phyloP scores from a whole-genome alignment of 2,113 vertebrate species.

The Poeciliopsis prolifica region DNA sequence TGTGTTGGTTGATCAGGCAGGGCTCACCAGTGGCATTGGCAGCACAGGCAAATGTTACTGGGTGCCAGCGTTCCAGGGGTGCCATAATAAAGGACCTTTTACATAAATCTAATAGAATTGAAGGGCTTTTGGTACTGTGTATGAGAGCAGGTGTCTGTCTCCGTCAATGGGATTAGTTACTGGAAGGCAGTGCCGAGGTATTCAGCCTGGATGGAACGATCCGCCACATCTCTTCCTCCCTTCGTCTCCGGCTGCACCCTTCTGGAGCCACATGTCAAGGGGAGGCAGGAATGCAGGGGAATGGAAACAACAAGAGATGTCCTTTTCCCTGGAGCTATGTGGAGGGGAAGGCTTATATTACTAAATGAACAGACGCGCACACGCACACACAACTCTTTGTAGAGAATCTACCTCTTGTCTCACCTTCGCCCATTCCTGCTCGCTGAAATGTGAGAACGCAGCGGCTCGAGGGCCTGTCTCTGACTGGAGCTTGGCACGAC shows the following conservation, averaged over 20 bases:
- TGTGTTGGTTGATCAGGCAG: neutral
- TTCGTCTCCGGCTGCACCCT: constrained; percentile 34
- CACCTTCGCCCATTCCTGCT: constrained; percentile 68
- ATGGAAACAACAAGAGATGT: constrained; percentile 70
- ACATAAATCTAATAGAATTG: neutral
- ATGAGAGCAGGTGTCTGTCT: constrained; percentile 20
- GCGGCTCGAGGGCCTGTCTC: constrained; percentile 58
- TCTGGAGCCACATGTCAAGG: constrained; percentile 65
- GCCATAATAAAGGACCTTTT: too few relatives aligned
- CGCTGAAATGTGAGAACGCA: constrained; percentile 66
- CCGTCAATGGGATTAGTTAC: constrained; percentile 60
- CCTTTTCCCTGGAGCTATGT: constrained; percentile 71
- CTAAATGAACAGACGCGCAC: constrained; percentile 32
- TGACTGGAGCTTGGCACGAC: constrained; percentile 52
- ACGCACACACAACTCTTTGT: constrained; percentile 59
- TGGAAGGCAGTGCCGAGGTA: constrained; percentile 35
- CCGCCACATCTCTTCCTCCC: constrained; percentile 50
- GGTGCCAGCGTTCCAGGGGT: too few relatives aligned
- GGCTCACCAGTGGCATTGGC: too few relatives aligned
- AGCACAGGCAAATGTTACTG: too few relatives aligned
- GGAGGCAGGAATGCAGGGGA: constrained; percentile 69
- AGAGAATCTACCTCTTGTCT: constrained; percentile 66
- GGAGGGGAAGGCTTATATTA: constrained; percentile 69
- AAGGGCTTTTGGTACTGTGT: neutral
- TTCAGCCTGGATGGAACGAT: constrained; percentile 65